Percentiles rank a stretch among this genome's conserved stretches.
Conservation (phyloP, 2,888 invertebrate genomes). For the Xanthorhoe spadicearia region DNA sequence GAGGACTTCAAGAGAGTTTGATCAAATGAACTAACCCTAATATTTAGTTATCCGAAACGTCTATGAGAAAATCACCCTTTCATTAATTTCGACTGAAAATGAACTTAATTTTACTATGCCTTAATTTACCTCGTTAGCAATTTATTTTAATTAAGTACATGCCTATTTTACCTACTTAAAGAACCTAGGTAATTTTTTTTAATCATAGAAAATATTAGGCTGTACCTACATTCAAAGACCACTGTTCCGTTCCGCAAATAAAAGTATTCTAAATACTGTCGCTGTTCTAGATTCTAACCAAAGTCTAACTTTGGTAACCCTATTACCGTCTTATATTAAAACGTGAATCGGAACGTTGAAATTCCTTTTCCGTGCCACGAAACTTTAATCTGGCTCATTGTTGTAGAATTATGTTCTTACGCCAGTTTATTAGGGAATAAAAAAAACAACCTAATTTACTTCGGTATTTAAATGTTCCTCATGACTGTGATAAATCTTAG, state of each 20-base stretch:
- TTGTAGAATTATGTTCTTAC: slow-evolving; percentile 37
- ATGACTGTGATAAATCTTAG: slow-evolving; percentile 8
- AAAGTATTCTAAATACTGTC: neutral
- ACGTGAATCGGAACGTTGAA: slow-evolving; percentile 31
- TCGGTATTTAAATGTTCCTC: slow-evolving; percentile 18
- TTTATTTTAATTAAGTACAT: too few relatives aligned
- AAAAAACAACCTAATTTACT: slow-evolving; percentile 29
- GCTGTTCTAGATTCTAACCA: neutral
- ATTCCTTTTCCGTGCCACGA: slow-evolving; percentile 26
- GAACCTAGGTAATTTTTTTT: too few relatives aligned
- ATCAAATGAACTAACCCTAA: too few relatives aligned
- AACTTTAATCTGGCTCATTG: slow-evolving; percentile 36
- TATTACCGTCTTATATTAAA: slow-evolving; percentile 29
- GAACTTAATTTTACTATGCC: too few relatives aligned
- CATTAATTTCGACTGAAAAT: too few relatives aligned
- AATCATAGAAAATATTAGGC: too few relatives aligned
- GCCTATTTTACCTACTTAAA: too few relatives aligned
- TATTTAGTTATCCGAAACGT: neutral
- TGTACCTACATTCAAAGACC: too few relatives aligned
- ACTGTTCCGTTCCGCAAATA: too few relatives aligned
- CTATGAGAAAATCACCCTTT: too few relatives aligned
- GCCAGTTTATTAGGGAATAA: slow-evolving; percentile 39
- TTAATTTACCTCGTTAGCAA: too few relatives aligned
- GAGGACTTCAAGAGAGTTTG: too few relatives aligned
- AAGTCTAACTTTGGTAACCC: slow-evolving; percentile 25